Base-by-base conservation (phyloP, 2,797 vertebrate species). In the Enteromius anoplus region DNA sequence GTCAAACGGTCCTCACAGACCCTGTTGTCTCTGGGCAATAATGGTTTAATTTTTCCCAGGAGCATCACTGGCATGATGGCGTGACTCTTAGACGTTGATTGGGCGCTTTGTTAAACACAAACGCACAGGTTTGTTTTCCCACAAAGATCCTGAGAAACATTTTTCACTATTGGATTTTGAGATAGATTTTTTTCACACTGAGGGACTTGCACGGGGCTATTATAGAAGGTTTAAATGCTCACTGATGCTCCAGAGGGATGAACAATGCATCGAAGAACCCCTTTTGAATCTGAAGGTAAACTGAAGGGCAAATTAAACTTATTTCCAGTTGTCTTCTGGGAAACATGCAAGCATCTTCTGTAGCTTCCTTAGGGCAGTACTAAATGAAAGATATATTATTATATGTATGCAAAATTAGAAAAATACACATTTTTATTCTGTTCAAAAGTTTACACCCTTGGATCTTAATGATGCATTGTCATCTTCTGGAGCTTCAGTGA, bases 1-100 rank as follows among this genome's bases (percentile, higher is more conserved):
- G 70, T 68, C 81, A 77, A 70, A 68, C 53, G 12, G 23, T 53
- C 66, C n/a, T 76, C 64, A 51, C 47, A 53, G 65, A 21, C 34
- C 23, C 34, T 0, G n/a, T 69, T 58, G 78, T 80, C 37, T 23
- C 19, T 12, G 23, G 55, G 72, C 69, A 81, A 72, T 72, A 81
- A 62, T 34, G 68, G 19, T 49, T 81, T 10, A 62, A 62, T 72
- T 69, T 72, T n/a, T 8, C 40, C 23, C 68, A 15, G 15, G 40
- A 72, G 45, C 78, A 80, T 70, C 49, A 45, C 34, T 23, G 34
- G 2, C 72, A 55, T 49, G 19, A 58, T 29, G 47, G 65, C 34
- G 15, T 69, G 65, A 70, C n/a, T 66, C 26, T 12, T 37, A 32
- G 15, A 70, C 78, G 42, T 1, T 32, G 66, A 69, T 53, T 55